A percentile compares a stretch with the other conserved stretches of the same genome.
phyloP scores from a whole-genome alignment of 2,797 vertebrate species.

The Acanthornis magna region DNA sequence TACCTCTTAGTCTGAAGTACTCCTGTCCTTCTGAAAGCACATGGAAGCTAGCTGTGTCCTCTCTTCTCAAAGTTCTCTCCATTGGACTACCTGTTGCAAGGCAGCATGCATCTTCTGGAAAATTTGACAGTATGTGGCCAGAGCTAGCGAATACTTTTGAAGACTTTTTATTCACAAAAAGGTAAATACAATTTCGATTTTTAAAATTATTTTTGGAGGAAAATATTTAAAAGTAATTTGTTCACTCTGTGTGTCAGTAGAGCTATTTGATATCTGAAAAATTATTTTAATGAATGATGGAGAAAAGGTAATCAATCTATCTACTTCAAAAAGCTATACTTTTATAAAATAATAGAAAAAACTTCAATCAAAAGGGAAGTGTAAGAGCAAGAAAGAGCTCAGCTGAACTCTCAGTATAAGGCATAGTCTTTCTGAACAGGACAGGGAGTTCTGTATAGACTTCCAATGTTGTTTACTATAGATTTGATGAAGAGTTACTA shows the following conservation, averaged over 20 bases:
- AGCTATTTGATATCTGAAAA: background rate
- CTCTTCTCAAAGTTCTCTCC: conserved; percentile 93
- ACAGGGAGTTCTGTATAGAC: background rate
- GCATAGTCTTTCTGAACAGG: background rate
- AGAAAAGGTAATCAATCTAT: background rate
- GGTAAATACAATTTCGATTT: conserved; percentile 71
- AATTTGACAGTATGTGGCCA: conserved; percentile 98
- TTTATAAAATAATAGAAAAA: background rate
- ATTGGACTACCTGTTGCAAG: conserved; percentile 95
- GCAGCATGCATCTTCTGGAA: conserved; percentile 93
- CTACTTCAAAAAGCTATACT: background rate
- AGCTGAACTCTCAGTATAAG: background rate
- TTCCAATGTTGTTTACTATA: background rate
- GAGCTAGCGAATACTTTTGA: conserved; percentile 93
- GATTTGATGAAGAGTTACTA: background rate
- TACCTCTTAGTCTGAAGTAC: conserved; percentile 94
- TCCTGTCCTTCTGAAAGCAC: conserved; percentile 98
- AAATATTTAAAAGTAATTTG: background rate
- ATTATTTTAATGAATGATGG: background rate
- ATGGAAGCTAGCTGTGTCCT: conserved; percentile 95
- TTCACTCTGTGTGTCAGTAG: background rate
- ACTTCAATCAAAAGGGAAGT: background rate
- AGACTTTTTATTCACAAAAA: conserved; percentile 99
- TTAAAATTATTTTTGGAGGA: background rate
- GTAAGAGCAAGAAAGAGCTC: background rate